Evolutionary conservation across 2,113 vertebrate species (phyloP).

Genomic region (Tylochromis polylepis): DNA sequence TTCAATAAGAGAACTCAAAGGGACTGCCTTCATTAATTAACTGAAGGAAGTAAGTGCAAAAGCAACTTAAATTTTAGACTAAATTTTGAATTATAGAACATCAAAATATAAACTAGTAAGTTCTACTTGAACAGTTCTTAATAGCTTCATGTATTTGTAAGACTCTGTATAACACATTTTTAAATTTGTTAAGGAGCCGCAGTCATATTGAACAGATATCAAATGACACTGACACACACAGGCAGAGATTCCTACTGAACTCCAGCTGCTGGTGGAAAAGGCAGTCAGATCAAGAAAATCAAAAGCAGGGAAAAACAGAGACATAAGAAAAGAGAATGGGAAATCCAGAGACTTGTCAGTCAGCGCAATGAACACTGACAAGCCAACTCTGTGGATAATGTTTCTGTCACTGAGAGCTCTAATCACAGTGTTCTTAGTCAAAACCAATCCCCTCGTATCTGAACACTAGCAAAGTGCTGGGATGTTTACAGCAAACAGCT

Average conservation of each 20-base stretch:
- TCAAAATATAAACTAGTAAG: neutral
- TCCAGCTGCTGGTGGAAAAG: constrained; percentile 25
- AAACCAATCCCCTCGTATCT: constrained; percentile 56
- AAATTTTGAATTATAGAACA: neutral
- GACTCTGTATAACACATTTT: neutral
- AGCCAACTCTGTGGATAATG: constrained; percentile 65
- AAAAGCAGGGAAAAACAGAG: constrained; percentile 21
- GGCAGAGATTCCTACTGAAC: constrained; percentile 40
- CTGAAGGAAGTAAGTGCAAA: neutral
- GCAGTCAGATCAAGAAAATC: constrained; percentile 50
- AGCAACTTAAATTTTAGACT: neutral
- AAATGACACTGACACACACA: constrained; percentile 24
- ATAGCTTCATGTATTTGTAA: neutral
- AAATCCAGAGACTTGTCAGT: constrained; percentile 61
- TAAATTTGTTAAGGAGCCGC: neutral
- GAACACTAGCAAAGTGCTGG: constrained; percentile 20
- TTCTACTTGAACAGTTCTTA: neutral
- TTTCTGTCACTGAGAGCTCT: constrained; percentile 63
- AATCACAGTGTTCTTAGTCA: constrained; percentile 67
- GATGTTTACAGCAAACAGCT: constrained; percentile 57
- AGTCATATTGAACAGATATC: constrained; percentile 8
- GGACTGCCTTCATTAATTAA: neutral
- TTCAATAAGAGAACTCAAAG: neutral
- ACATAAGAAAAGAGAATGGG: constrained; percentile 41
- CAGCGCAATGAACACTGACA: constrained; percentile 59